Evolutionary conservation across 2,888 invertebrate species (phyloP).

Genomic region (Tinea trinotella): DNA sequence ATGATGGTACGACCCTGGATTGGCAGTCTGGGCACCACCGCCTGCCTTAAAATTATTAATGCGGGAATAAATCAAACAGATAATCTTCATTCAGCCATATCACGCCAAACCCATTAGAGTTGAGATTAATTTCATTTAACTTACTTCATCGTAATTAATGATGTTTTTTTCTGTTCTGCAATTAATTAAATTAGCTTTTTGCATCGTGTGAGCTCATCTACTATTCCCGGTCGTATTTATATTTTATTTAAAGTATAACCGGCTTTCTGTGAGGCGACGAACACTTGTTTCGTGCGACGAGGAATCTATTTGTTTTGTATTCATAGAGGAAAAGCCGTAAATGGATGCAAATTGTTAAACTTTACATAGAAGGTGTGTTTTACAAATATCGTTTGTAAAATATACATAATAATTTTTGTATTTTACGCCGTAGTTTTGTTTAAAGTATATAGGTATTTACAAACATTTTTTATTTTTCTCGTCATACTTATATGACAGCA

Average conservation of each 20-base stretch:
- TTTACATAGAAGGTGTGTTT: neutral
- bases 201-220: conserved; percentile 12
- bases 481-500: too few species aligned
- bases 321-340: neutral
- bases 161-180: conserved; percentile 2
- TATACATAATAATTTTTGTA: neutral
- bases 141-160: neutral
- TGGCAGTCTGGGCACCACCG: too few species aligned
- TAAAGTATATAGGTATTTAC: too few species aligned
- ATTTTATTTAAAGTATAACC: neutral
- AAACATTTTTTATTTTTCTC: too few species aligned
- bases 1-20: too few species aligned
- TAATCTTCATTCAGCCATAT: conserved; percentile 9
- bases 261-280: neutral
- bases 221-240: neutral
- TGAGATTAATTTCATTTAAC: conserved; percentile 12
- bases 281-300: neutral
- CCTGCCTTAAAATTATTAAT: neutral
- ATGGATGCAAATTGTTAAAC: neutral
- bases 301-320: neutral
- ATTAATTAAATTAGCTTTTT: conserved; percentile 15
- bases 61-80: conserved; percentile 1
- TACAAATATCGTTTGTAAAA: neutral
- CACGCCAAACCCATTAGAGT: conserved; percentile 12
- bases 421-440: too few species aligned